Evolutionary conservation across 2,797 vertebrate species (phyloP), one percentile per base, ranked within the genome.

Genomic region (Anabas testudineus): DNA sequence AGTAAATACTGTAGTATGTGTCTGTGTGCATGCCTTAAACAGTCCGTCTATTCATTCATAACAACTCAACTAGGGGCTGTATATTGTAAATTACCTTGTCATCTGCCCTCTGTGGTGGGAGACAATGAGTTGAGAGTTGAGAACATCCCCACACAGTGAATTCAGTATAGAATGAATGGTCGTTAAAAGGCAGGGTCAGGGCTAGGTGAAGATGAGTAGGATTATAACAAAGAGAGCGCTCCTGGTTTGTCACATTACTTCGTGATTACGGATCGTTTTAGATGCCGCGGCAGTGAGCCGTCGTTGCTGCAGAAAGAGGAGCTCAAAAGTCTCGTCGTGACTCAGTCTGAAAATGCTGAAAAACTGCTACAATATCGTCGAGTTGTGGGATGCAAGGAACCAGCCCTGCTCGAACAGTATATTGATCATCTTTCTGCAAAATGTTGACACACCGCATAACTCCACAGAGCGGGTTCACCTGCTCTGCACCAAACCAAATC

Each of bases 401-500:
- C 74, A 62, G 62, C 65, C 70, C 18, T 62, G 84, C 78, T 76
- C 68, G 71, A 85, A 78, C 82, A 72, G 70, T 47, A 78, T 89
- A 93, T 93, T 85, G 92, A 93, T 93, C 87, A 85, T 90, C 75
- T 85, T 76, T 86, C 85, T 81, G 76, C 83, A 87, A 86, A 88
- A 80, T 82, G 87, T 90, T 89, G 86, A 90, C 81, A 89, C 87
- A 73, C 76, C 45, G 67, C 73, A 58, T 76, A 89, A 82, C 86
- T 85, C 81, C 85, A 64, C 85, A 66, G 85, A 84, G 75, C 75
- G 48, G 76, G 86, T 86, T 90, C 87, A 87, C 89, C 89, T 89
- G 83, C 80, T 80, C 68, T 81, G 70, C 81, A 73, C 79, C 74
- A 78, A 85, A 84, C 71, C 68, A 60, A 91, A 82, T 82, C 90